Evolutionary conservation across 1,140 invertebrate genomes (phyloP), one percentile per base, ranked within the genome.

Genomic region (Drosophila subobscura): DNA sequence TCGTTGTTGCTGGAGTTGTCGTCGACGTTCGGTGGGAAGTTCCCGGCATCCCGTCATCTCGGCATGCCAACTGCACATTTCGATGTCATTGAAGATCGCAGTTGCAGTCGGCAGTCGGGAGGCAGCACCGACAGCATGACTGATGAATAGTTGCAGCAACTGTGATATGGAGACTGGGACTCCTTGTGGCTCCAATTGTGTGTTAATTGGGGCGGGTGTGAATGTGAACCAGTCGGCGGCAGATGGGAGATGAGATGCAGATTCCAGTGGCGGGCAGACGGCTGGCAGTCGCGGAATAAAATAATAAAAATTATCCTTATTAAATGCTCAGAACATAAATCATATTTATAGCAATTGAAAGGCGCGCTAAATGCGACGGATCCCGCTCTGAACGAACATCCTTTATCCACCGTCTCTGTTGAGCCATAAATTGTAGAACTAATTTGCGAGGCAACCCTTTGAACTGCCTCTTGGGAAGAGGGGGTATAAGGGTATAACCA

Each of bases 301-400:
- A 61, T 68, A 68, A 68, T 50, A 51, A 61, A 77, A 74, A 90
- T 89, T 79, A 63, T 89, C 79, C 84, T 79, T 89, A 89, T 89
- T 89, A 89, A 89, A 84, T 79, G 77, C 61, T 37, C 59, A 56
- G 57, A 74, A 80, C 74, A 89, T 89, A 89, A 89, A 89, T 89
- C 85, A 89, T 89, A 56, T 89, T 89, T 89, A 88, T 88, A 84
- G 78, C 79, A 81, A 88, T 83, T 88, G 84, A 88, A 88, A 88
- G 68, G 83, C 78, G 72, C 64, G 72, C 46, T 75, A 86, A 86
- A 78, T 78, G 59, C 65, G 22, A 47, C 29, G 40, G 12, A 12
- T 10, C 29, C 33, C 33, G 33, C 33, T 37, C 33, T 3, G 29
- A 33, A 10, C 51, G 23, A 29, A 23, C 8, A n/a, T 22, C 5